Evolutionary conservation across 2,113 vertebrate species (phyloP).

Genomic region (Aplodontia rufa): DNA sequence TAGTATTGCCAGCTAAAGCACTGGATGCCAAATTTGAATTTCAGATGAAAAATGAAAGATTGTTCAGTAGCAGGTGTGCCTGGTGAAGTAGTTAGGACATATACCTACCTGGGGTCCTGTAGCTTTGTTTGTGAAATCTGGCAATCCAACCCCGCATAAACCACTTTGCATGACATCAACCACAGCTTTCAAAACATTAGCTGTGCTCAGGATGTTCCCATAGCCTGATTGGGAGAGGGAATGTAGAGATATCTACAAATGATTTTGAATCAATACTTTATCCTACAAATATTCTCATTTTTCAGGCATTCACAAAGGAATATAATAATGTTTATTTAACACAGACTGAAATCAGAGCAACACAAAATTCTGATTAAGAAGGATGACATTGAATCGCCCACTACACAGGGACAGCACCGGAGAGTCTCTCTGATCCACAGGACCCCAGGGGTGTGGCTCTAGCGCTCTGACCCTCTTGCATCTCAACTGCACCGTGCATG

Average conservation of each 20-base stretch:
- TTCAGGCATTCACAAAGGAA: background rate
- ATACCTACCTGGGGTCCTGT: background rate
- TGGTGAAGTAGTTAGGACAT: background rate
- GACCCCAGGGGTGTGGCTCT: too few relatives aligned
- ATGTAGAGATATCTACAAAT: rapidly evolving
- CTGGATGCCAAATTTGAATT: background rate
- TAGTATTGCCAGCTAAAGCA: background rate
- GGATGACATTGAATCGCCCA: background rate
- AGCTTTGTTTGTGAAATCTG: background rate
- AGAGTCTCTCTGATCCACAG: background rate
- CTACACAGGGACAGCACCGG: rapidly evolving
- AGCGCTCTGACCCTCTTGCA: background rate
- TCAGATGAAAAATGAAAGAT: background rate
- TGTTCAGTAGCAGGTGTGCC: background rate
- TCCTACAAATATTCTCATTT: too few relatives aligned
- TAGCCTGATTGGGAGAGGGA: background rate
- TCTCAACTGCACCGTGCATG: rapidly evolving
- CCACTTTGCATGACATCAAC: background rate
- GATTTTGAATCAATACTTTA: background rate
- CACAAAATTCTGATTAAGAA: background rate
- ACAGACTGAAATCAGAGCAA: background rate
- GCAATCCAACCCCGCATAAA: background rate
- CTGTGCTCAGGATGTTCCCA: background rate
- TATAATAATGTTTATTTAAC: background rate
- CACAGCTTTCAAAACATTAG: background rate